Conservation (phyloP, 2,113 vertebrate species). For the Athene cunicularia region DNA sequence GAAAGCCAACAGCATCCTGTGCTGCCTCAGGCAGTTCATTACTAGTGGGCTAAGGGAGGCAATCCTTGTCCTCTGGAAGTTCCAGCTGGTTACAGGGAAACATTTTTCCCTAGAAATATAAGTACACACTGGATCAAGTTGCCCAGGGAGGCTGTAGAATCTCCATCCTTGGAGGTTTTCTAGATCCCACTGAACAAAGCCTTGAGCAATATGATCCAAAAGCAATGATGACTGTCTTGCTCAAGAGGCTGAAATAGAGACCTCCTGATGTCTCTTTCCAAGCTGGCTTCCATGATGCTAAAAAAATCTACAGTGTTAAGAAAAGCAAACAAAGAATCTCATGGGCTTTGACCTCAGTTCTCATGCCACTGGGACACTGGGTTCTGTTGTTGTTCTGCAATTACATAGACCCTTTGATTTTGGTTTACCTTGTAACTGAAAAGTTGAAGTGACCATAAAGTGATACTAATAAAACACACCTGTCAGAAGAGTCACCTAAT, state of each 20-base stretch:
- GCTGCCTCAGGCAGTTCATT: not conserved
- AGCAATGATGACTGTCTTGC: not conserved
- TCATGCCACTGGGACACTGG: not conserved
- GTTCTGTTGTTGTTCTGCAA: not conserved
- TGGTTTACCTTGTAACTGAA: not conserved
- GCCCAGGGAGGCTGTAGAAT: not conserved
- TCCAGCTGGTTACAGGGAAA: not conserved
- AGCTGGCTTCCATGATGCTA: not conserved
- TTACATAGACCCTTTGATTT: not conserved
- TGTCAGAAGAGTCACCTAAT: not conserved
- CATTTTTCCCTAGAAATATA: not conserved
- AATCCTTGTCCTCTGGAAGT: not conserved
- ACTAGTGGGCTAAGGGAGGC: not conserved
- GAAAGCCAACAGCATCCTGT: not conserved
- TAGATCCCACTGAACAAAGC: not conserved
- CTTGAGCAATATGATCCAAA: not conserved
- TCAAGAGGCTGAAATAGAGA: not conserved
- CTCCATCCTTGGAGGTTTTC: not conserved
- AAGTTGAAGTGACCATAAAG: not conserved
- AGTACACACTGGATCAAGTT: not conserved
- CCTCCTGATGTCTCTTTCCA: not conserved
- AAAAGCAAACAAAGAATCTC: not conserved
- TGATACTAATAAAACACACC: not conserved
- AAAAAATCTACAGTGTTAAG: not conserved
- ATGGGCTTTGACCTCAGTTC: not conserved